Evolutionary conservation across 2,797 vertebrate species (phyloP).

Genomic region (Centropyge bicolor): DNA sequence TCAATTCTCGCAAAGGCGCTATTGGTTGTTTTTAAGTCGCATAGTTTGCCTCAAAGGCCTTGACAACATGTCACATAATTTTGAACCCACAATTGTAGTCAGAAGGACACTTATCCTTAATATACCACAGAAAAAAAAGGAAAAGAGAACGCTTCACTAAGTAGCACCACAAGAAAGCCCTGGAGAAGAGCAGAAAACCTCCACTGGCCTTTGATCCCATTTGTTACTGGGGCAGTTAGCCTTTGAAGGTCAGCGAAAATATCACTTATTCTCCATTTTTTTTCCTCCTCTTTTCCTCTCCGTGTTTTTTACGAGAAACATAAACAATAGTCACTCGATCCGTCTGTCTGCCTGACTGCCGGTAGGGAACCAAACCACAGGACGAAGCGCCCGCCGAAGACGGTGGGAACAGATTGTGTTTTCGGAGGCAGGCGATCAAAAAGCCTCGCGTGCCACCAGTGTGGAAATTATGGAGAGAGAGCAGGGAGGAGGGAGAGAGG

Average conservation of each 20-base stretch:
- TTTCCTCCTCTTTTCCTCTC: constrained; percentile 53
- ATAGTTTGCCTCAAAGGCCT: constrained; percentile 53
- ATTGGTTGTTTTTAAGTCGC: constrained; percentile 64
- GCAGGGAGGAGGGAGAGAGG: constrained; percentile 64
- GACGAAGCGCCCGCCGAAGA: constrained; percentile 64
- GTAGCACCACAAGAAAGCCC: constrained; percentile 73
- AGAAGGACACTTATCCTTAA: constrained; percentile 72
- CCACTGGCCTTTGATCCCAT: constrained; percentile 78
- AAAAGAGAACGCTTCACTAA: constrained; percentile 59
- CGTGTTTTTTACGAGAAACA: constrained; percentile 78
- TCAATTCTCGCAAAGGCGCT: constrained; percentile 35
- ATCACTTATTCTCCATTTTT: constrained; percentile 74
- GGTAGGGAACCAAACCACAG: constrained; percentile 77
- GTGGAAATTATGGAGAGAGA: constrained; percentile 82
- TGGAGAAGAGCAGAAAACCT: constrained; percentile 70
- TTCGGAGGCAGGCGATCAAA: constrained; percentile 85
- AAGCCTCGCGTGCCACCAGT: constrained; percentile 83
- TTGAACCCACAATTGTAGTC: constrained; percentile 66
- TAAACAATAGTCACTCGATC: constrained; percentile 83
- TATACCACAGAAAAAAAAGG: constrained; percentile 58
- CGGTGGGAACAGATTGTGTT: constrained; percentile 80
- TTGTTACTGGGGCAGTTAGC: constrained; percentile 68
- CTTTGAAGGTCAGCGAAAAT: constrained; percentile 81
- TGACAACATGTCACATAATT: constrained; percentile 67
- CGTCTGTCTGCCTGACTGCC: constrained; percentile 73